phyloP scores from a whole-genome alignment of 2,888 invertebrate genomes.

The Parnassius apollo region DNA sequence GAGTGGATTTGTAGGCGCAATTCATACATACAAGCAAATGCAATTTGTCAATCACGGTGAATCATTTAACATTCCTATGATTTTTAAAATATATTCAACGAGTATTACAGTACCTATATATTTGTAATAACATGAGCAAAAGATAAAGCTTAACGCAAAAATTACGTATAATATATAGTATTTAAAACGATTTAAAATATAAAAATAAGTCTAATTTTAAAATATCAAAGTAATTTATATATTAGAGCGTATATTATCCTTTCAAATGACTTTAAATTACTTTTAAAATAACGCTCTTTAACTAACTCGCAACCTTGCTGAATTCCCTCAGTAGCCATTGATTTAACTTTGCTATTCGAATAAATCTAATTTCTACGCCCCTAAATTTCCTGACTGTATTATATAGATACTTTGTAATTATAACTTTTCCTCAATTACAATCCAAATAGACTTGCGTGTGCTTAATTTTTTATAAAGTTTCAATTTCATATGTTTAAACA shows the following conservation, averaged over 20 bases:
- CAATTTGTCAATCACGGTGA: too few relatives aligned
- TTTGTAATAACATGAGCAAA: background rate
- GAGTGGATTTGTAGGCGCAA: background rate
- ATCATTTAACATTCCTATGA: too few relatives aligned
- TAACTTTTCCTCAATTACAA: too few relatives aligned
- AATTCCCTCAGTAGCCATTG: background rate
- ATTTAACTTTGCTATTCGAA: slow-evolving; percentile 1
- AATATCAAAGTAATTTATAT: background rate
- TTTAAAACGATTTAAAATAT: background rate
- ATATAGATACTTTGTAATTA: too few relatives aligned
- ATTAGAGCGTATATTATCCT: background rate
- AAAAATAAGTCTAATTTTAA: background rate
- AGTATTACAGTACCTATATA: too few relatives aligned
- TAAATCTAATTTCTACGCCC: background rate
- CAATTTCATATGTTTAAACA: too few relatives aligned
- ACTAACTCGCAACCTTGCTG: background rate
- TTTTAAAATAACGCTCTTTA: too few relatives aligned
- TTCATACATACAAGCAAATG: background rate
- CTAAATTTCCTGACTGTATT: background rate
- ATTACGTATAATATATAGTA: background rate
- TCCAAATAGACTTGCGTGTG: too few relatives aligned
- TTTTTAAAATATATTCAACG: too few relatives aligned
- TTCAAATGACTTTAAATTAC: background rate
- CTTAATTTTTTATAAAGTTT: too few relatives aligned
- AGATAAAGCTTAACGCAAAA: background rate